Evolutionary conservation across 1,140 invertebrate genomes (phyloP).

Genomic region (Triops longicaudatus): DNA sequence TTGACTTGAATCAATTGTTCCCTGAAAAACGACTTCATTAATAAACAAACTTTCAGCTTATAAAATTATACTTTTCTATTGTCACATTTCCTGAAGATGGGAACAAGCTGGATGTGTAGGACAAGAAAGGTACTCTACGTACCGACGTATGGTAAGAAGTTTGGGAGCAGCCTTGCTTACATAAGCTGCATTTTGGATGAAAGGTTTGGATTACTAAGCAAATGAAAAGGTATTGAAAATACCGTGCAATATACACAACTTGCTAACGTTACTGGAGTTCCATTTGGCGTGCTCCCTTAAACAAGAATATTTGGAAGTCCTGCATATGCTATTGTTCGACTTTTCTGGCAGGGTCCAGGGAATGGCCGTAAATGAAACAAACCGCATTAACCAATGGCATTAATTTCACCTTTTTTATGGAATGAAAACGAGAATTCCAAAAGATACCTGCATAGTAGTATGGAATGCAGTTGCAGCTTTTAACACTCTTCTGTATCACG

Average conservation of each 20-base stretch:
- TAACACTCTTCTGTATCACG: not conserved
- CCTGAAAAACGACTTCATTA: not conserved
- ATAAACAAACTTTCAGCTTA: not conserved
- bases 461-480: not conserved
- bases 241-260: too few species aligned
- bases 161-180: not conserved
- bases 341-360: not conserved
- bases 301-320: not conserved
- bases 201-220: not conserved
- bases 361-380: too few species aligned
- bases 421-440: not conserved
- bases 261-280: not conserved
- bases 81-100: not conserved
- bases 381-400: not conserved
- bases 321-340: not conserved
- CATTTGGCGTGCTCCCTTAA: not conserved
- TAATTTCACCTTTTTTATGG: not conserved
- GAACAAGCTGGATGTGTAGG: not conserved
- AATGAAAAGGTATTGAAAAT: too few species aligned
- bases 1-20: not conserved
- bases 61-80: not conserved
- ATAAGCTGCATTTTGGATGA: not conserved
- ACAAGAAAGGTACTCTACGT: not conserved
- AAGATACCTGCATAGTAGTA: not conserved
- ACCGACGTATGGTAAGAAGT: not conserved